These are phyloP conservation scores for Myotis myotis DNA, from an alignment of 2,797 vertebrate genomes.

Conservation along the genomic window DNA sequence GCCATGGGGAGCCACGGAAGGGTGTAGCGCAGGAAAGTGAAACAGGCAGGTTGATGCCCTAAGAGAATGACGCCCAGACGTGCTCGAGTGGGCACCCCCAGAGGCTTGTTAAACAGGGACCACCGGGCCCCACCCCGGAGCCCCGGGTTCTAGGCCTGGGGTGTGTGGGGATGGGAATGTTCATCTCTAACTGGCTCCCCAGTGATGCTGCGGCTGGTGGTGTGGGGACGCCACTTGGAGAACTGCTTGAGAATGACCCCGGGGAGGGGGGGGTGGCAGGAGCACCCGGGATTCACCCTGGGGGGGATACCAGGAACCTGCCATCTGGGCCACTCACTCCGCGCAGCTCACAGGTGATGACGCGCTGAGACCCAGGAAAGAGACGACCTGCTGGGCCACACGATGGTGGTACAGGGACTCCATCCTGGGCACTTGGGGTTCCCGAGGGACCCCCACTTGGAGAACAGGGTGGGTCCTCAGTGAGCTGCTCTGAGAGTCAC, in stretches of 20 bases:
- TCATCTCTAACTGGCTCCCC: neutral
- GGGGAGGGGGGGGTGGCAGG: neutral
- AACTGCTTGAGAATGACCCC: neutral
- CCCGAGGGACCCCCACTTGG: neutral
- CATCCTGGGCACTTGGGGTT: neutral
- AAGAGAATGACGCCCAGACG: neutral
- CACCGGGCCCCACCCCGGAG: neutral
- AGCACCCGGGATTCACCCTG: fast-evolving
- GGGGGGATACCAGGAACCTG: neutral
- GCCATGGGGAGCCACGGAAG: neutral
- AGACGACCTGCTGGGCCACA: neutral
- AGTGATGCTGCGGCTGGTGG: neutral
- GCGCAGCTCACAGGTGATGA: neutral
- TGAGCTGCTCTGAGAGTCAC: neutral
- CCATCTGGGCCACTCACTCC: neutral
- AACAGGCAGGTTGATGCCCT: neutral
- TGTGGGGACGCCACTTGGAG: neutral
- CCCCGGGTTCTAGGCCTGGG: neutral
- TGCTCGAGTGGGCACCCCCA: fast-evolving
- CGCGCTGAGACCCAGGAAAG: neutral
- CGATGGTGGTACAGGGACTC: neutral
- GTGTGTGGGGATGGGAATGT: neutral
- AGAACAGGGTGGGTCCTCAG: neutral
- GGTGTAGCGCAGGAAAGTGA: neutral
- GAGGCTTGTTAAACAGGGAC: neutral